Base-by-base conservation (phyloP, 2,888 invertebrate genomes). In the Corbicula japonica region DNA sequence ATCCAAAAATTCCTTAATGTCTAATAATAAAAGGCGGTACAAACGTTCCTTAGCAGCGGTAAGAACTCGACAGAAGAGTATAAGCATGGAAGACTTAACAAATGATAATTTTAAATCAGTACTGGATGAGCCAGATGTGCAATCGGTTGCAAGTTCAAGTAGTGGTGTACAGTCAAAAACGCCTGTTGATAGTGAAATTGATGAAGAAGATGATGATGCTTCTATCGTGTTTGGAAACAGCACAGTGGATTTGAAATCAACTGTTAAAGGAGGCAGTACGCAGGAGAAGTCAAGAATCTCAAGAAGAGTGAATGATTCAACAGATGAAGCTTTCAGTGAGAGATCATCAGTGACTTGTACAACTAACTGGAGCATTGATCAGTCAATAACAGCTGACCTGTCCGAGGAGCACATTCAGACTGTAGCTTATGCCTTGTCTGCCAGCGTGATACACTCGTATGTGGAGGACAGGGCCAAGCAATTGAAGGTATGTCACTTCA, bases 61-160 rank as follows among this genome's bases (percentile, higher is more conserved):
- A 21, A 28, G 65, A 18, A 63, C 32, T 46, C 44, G 73, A 34
- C 32, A 44, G 10, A 63, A 69, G 35, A 87, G 87, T 76, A 48
- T 87, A 32, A 85, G 85, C 54, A 71, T 88, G 75, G 88, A 88
- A 46, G 88, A 88, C 50, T 71, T 88, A 23, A 69, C 72, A 8
- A 63, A 87, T 81, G 71, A 82, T 35, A 78, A 80, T 21, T 83
- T 87, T 46, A 81, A 81, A 52, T 58, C 54, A 12, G 80, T 88
- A 2, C 60, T 86, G 8, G 70, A 77, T 48, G 69, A 70, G 35
- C 28, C 46, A 18, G 82, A 74, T 35, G 75, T 80, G 21, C 44
- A 61, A 15, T 85, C 86, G 30, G 54, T 78, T 8, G 54, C 48
- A 21, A 86, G 84, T 71, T 74, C 80, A 2, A 80, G 72, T 32